phyloP scores from a whole-genome alignment of 2,113 vertebrate genomes.

The Agapornis roseicollis region DNA sequence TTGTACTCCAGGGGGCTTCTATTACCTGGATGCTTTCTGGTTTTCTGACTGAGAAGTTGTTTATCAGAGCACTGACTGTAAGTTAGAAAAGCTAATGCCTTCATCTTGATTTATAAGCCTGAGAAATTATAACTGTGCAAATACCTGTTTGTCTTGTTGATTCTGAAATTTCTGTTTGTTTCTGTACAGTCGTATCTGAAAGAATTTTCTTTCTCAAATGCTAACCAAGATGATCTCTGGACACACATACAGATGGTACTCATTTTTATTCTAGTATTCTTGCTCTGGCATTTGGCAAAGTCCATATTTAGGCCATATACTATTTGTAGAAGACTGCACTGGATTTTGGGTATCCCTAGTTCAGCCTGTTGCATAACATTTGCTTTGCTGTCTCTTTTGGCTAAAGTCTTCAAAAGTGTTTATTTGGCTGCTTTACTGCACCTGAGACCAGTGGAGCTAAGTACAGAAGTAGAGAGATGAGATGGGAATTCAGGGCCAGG shows the following conservation, averaged over 20 bases:
- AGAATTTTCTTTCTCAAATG: slow-evolving; percentile 79
- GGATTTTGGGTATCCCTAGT: neutral
- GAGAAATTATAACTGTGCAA: neutral
- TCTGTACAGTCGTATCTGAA: slow-evolving; percentile 74
- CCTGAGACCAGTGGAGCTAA: neutral
- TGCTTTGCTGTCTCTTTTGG: neutral
- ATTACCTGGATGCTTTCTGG: slow-evolving; percentile 73
- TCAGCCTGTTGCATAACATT: neutral
- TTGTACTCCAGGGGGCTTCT: slow-evolving; percentile 70
- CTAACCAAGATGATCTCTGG: slow-evolving; percentile 81
- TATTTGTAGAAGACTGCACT: neutral
- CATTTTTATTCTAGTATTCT: neutral
- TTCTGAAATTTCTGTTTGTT: slow-evolving; percentile 39
- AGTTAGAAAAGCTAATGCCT: slow-evolving; percentile 46
- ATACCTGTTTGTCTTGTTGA: neutral
- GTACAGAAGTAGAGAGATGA: neutral
- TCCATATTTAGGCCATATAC: neutral
- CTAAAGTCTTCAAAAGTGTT: neutral
- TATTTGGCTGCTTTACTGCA: neutral
- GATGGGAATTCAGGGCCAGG: neutral
- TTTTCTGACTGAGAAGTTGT: slow-evolving; percentile 73
- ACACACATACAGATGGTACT: slow-evolving; percentile 79
- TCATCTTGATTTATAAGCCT: neutral
- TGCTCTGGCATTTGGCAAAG: neutral
- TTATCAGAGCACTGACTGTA: slow-evolving; percentile 74